Evolutionary conservation across 2,888 invertebrate species (phyloP).

Genomic region (Amphipoea oculea): DNA sequence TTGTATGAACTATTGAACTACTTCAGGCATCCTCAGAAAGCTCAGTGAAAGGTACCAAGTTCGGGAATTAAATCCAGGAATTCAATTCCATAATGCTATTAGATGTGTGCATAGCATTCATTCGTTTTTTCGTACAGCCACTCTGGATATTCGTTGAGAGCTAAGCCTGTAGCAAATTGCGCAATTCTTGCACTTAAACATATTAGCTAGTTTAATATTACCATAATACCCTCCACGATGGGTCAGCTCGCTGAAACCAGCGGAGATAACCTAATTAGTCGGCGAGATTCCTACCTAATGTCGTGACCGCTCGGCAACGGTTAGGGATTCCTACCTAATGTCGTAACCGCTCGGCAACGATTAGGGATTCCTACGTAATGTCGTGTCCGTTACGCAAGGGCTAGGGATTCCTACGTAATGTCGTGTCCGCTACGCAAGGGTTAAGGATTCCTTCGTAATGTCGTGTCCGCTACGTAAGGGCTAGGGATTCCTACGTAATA

Average conservation of each 20-base stretch:
- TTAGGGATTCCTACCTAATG: slow-evolving; percentile 42
- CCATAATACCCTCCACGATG: slow-evolving; percentile 27
- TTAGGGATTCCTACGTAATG: slow-evolving; percentile 42
- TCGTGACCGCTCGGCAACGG: slow-evolving; percentile 47
- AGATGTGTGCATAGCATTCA: slow-evolving; percentile 3
- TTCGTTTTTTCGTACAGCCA: slow-evolving; percentile 8
- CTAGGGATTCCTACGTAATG: slow-evolving; percentile 42
- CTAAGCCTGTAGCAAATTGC: slow-evolving; percentile 52
- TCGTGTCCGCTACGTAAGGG: slow-evolving; percentile 41
- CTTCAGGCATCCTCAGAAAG: not conserved
- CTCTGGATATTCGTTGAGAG: slow-evolving; percentile 44
- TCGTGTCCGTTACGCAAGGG: slow-evolving; percentile 42
- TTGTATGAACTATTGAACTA: not conserved
- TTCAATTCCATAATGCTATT: not conserved
- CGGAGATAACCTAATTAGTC: slow-evolving; percentile 57
- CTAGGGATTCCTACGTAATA: slow-evolving; percentile 41
- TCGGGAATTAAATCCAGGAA: slow-evolving; percentile 13
- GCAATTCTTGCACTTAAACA: slow-evolving; percentile 59
- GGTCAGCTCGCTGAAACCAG: slow-evolving; percentile 29
- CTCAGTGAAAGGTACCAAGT: slow-evolving; percentile 1
- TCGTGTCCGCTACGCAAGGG: slow-evolving; percentile 37
- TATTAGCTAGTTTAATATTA: slow-evolving; percentile 60
- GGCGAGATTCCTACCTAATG: slow-evolving; percentile 40
- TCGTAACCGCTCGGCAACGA: slow-evolving; percentile 47
- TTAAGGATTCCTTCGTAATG: not conserved